Percentiles rank a stretch among this genome's conserved stretches.
These are phyloP conservation scores for Colistium nudipinnis DNA, from an alignment of 2,113 vertebrate genomes.

Conservation along the genomic window DNA sequence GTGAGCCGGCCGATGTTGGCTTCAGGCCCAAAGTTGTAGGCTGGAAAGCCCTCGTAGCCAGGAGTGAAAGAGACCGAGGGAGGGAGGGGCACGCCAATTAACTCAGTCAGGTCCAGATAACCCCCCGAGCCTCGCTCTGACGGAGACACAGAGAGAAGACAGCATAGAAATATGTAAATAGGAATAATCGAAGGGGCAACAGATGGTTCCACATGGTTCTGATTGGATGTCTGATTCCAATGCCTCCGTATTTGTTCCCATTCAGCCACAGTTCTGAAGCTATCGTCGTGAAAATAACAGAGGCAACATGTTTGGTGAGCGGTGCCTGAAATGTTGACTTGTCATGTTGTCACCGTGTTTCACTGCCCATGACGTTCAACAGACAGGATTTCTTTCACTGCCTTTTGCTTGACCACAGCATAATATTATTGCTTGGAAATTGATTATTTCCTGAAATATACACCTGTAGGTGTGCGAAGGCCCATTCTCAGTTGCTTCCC, in stretches of 20 bases:
- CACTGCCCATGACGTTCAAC: too few species aligned
- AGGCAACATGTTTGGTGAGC: too few species aligned
- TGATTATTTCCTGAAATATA: neutral
- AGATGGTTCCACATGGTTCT: too few species aligned
- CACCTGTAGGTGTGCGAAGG: neutral
- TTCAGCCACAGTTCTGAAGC: too few species aligned
- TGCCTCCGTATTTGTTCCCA: too few species aligned
- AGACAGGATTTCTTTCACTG: neutral
- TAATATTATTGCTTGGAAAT: neutral
- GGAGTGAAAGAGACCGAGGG: conserved; percentile 90
- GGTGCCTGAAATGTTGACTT: too few species aligned
- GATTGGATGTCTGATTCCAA: too few species aligned
- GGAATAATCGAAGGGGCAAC: neutral
- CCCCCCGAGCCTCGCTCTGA: conserved; percentile 82
- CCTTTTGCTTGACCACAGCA: neutral
- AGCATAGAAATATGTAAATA: neutral
- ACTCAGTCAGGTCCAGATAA: conserved; percentile 89
- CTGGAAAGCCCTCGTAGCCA: conserved; percentile 90
- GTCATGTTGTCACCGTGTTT: too few species aligned
- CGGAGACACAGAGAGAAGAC: neutral
- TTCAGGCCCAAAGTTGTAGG: conserved; percentile 88
- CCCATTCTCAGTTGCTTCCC: neutral
- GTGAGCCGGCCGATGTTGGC: conserved; percentile 92
- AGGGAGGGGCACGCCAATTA: conserved; percentile 94
- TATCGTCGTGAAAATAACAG: too few species aligned